phyloP scores from a whole-genome alignment of 2,113 vertebrate genomes.

The Cololabis saira region DNA sequence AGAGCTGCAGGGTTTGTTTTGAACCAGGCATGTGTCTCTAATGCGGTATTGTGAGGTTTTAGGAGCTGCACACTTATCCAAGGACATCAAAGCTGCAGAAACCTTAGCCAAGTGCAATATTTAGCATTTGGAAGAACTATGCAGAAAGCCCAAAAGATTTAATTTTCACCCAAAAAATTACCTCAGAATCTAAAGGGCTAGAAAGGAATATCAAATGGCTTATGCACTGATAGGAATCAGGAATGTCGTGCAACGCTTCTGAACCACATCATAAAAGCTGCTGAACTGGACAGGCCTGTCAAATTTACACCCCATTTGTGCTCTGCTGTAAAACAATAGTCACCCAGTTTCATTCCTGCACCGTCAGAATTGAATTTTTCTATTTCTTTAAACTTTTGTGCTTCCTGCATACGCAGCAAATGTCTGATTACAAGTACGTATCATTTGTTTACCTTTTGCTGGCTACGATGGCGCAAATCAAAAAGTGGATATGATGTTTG shows the following conservation, averaged over 20 bases:
- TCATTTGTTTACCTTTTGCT: too few species aligned
- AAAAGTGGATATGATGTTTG: neutral
- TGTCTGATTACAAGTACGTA: too few species aligned
- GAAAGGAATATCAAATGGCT: conserved; percentile 44
- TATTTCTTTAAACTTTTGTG: too few species aligned
- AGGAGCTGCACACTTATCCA: conserved; percentile 44
- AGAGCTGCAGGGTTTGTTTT: conserved; percentile 50
- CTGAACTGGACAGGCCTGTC: conserved; percentile 34
- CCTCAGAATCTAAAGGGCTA: conserved; percentile 39
- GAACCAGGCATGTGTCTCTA: conserved; percentile 36
- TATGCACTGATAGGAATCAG: conserved; percentile 50
- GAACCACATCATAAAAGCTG: conserved; percentile 58
- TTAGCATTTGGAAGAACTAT: conserved; percentile 57
- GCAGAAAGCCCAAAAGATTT: conserved; percentile 36
- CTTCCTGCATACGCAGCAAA: too few species aligned
- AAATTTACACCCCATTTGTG: conserved; percentile 56
- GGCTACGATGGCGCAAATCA: too few species aligned
- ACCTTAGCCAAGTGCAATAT: conserved; percentile 66
- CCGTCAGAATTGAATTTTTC: conserved; percentile 1
- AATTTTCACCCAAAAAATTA: conserved; percentile 51
- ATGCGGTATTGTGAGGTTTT: conserved; percentile 50
- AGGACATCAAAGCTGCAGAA: conserved; percentile 48
- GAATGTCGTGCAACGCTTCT: conserved; percentile 55
- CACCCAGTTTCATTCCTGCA: conserved; percentile 25
- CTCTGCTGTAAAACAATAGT: conserved; percentile 37